Evolutionary conservation across 2,888 invertebrate genomes (phyloP), one percentile per base, ranked within the genome.

Genomic region (Coecobrya sp.): DNA sequence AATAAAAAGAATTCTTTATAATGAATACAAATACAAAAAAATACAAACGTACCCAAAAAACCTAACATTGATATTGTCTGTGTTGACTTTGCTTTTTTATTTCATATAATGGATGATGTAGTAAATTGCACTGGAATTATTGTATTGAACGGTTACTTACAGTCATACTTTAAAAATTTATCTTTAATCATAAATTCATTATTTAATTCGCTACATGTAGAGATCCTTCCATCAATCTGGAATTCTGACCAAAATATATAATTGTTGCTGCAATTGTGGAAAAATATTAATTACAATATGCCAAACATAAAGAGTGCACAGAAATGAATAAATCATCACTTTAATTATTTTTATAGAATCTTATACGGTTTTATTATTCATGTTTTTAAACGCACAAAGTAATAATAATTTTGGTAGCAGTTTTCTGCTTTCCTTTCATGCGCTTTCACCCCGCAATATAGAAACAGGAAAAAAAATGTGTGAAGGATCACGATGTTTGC

Each of bases 1-100:
- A 45, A 45, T 65, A 65, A 85, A 65, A 85, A 82, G 59, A 84
- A 45, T 42, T 85, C 86, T 86, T 86, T 86, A 86, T 86, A 86
- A 86, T 86, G 86, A 70, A 45, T 52, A 86, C 86, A 70, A 68
- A 30, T 76, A 76, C 22, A 76, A 49, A 4, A 81, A 76, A 59
- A 22, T 76, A 49, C 76, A 4, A 81, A 76, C 59, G 45, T 76
- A 49, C 76, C 76, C 45, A 55, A 62, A 84, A 65, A 82, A 84
- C 27, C 25, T n/a, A 82, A 25, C 0, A 55, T 25, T n/a, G 30
- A 36, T 45, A 1, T 73, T 42, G 36, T 36, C 36, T 55, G 16
- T 10, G 1, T 30, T 76, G 36, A 42, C 2, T 76, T 42, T 76
- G 7, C 19, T 36, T 16, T 76, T 76, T 10, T 19, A n/a, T 49